phyloP scores from a whole-genome alignment of 2,888 invertebrate genomes.

The Zonitis immaculata region DNA sequence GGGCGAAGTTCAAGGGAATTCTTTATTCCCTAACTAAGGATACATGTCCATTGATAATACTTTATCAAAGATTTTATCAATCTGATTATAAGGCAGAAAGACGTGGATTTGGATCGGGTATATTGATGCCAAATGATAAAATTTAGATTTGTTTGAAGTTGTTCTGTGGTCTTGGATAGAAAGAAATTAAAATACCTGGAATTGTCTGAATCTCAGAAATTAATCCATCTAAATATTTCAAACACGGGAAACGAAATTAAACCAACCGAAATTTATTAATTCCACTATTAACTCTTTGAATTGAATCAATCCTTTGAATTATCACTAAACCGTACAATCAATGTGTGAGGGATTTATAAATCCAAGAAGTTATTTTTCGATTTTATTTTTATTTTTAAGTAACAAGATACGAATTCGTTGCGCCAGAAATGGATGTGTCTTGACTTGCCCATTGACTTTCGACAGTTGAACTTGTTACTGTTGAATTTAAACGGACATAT shows the following conservation, averaged over 20 bases:
- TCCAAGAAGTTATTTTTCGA: no score
- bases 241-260: not conserved
- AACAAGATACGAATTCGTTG: no score
- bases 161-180: no score
- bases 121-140: no score
- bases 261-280: not conserved
- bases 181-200: no score
- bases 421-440: not conserved
- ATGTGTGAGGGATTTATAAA: no score
- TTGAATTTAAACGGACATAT: conserved; percentile 12
- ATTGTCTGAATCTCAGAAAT: no score
- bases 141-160: no score
- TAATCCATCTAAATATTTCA: not conserved
- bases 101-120: not conserved
- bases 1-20: conserved; percentile 8
- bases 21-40: conserved; percentile 12
- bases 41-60: conserved; percentile 1
- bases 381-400: no score
- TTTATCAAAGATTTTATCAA: not conserved
- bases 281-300: not conserved
- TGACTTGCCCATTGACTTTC: not conserved
- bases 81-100: not conserved
- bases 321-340: not conserved
- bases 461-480: not conserved
- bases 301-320: not conserved